Evolutionary conservation across 2,888 invertebrate genomes (phyloP).

Genomic region (Sycophila texana): DNA sequence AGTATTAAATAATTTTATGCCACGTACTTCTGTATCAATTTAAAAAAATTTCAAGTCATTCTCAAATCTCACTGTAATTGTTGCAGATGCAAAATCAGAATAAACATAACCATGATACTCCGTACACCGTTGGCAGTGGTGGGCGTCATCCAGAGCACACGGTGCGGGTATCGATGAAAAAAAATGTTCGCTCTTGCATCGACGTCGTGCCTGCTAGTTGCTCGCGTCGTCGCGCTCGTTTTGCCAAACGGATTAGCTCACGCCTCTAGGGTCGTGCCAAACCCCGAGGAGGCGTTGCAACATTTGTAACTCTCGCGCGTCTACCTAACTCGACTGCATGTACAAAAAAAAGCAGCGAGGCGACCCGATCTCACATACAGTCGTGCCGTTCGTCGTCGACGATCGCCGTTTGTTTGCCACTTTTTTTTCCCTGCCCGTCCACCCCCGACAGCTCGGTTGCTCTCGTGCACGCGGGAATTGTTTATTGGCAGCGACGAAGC

Average conservation of each 20-base stretch:
- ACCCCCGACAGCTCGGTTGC: background rate
- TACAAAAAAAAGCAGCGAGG: too few species aligned
- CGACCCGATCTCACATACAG: too few species aligned
- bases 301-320: background rate
- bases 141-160: background rate
- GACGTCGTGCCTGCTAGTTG: background rate
- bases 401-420: too few species aligned
- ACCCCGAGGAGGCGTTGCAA: slow-evolving; percentile 3
- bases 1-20: too few species aligned
- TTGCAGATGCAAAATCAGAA: background rate
- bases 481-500: background rate
- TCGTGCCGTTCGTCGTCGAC: too few species aligned
- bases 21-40: too few species aligned
- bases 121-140: background rate
- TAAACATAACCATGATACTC: too few species aligned
- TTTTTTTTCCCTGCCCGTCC: background rate
- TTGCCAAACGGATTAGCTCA: slow-evolving; percentile 45
- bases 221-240: slow-evolving; percentile 7
- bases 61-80: too few species aligned
- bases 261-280: slow-evolving; percentile 36
- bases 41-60: too few species aligned
- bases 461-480: background rate
- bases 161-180: background rate
- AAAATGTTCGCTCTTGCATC: background rate
- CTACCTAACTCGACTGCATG: background rate